Evolutionary conservation across 2,888 invertebrate genomes (phyloP), one percentile per base, ranked within the genome.

Genomic region (Lutraria lutraria): DNA sequence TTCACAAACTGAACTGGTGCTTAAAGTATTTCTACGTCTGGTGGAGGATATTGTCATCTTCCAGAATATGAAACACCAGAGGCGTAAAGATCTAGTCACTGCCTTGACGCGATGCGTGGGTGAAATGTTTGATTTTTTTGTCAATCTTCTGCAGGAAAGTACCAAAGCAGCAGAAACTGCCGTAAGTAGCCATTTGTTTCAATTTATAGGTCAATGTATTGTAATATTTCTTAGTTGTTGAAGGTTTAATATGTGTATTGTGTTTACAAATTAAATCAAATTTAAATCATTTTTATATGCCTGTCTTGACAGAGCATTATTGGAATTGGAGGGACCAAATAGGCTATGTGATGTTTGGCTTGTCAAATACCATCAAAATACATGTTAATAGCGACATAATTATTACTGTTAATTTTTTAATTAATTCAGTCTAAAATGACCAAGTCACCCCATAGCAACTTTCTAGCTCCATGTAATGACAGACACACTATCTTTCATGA

Each of bases 1-100:
- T 81, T 97, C 98, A 83, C 99, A 99, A 96, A 98, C 98, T 19
- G 99, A 99, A 96, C 97, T 99, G 86, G 99, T 99, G 8, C 97
- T 99, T 86, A 97, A 98, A 94, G 98, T 99, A 19, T 98, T 99
- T 95, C 97, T 99, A 88, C 97, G 99, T 85, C 97, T 99, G 25
- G 98, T 98, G 8, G 99, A 99, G 97, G 99, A 99, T 97, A 98
- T 99, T 68, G 98, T 99, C 15, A 97, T 98, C 15, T 97, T 99
- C 93, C 99, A 99, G 97, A 98, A 98, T 95, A 92, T 96, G 96
- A 98, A 98, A 80, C 98, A 98, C 96, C 98, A 98, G 96, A 97
- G 99, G 80, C 97, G 99, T 80, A 98, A 98, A 96, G 99, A 99
- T 95, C 98, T 99, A 95, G 98, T 98, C 96, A 98, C 95, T 96